Evolutionary conservation across 2,888 invertebrate species (phyloP), one percentile per base, ranked within the genome.

Genomic region (Dorcus parallelipipedus): DNA sequence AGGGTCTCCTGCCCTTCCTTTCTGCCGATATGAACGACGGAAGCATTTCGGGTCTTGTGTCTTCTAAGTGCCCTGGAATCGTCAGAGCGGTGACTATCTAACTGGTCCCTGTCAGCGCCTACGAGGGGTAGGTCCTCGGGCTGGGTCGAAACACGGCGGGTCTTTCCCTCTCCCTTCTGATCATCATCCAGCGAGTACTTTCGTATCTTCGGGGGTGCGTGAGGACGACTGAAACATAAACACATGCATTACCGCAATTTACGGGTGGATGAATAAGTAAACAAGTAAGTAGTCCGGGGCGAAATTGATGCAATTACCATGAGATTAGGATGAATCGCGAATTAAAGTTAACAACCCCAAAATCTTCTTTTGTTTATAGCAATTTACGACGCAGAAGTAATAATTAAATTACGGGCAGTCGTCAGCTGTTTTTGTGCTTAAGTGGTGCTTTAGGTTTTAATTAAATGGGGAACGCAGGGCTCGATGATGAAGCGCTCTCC

Each of bases 161-260:
- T 60, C 62, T 64, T 66, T 56, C 63, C 61, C 68, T 70, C 71
- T 67, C 66, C 48, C 17, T 66, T 67, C 52, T 71, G 72, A 70
- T 88, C 88, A 72, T 91, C 90, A 71, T 90, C 90, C 56, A 91
- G 81, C 41, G 91, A 91, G 75, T 86, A 89, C 79, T 92, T 93
- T 38, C 84, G 78, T 33, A 81, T 81, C 67, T 90, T 87, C 64
- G 86, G 77, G 71, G 87, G 85, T 56, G 79, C 79, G 66, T 84
- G 83, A 62, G 81, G 75, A 64, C 88, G 86, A 78, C 82, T 85
- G 70, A 3, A 71, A 73, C 45, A 56, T 54, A 58, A 58, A 54
- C 26, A 33, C 4, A 5, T 6, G 26, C 26, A 33, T 33, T 33
- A 33, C 26, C 26, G 26, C 7, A 33, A 33, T n/a, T 39, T 54